Base-by-base conservation (phyloP, 2,888 invertebrate species). In the Eulithis testata region DNA sequence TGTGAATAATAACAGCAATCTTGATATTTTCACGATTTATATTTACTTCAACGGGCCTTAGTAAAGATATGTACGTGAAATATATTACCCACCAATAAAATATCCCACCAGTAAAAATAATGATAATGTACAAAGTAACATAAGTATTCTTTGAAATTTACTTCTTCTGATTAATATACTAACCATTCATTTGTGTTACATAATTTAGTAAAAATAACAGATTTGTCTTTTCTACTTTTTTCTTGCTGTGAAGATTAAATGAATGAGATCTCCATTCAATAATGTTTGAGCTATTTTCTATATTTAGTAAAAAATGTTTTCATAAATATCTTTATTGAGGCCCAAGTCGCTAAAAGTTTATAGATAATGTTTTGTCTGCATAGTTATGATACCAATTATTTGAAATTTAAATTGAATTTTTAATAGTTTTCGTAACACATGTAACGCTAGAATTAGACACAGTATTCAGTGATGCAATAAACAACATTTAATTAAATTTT, bases 391-490 rank as follows among this genome's bases (percentile, higher is more conserved):
- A 82, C 79, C 79, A 11, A 14, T 76, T 76, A 78, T 75, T 44
- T 83, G 82, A 47, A 80, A 81, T 80, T 83, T 76, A 66, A 63
- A 55, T 55, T 56, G 76, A 78, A 76, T 83, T 78, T 78, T 68
- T 66, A 44, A 64, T 68, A 76, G 63, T 73, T 78, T 89, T 82
- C 76, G 76, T 83, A 81, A 81, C 80, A 86, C 87, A 87, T 91
- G 89, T 89, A 88, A 71, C 77, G 81, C 86, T 90, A 89, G 89
- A 79, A 76, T 85, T 89, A 90, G 89, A 81, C 75, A 86, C 89
- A 89, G 88, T 92, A 91, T 91, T 91, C 89, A 83, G 83, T 83
- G 89, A 90, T 90, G 90, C 90, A 92, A 91, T 92, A 92, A 91
- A 90, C 83, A 84, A 87, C 70, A 75, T 71, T 67, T 70, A 72